Percentiles rank a stretch among this genome's conserved stretches.
These are phyloP conservation scores for Gallinago jamesoni DNA, from an alignment of 2,113 vertebrate genomes.

Conservation along the genomic window DNA sequence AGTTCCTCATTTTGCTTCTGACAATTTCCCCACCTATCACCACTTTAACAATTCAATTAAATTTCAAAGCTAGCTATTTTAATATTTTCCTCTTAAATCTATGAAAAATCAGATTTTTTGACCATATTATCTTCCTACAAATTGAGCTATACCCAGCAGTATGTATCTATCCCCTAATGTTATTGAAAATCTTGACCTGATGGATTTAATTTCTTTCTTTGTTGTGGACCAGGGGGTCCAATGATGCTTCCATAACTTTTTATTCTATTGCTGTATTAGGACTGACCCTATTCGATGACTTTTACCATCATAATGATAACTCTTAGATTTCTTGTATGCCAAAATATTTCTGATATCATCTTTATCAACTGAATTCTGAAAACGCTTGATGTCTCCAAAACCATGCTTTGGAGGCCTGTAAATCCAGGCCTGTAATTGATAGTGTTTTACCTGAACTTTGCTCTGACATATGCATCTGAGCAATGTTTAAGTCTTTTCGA, in stretches of 20 bases:
- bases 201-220: background rate
- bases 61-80: background rate
- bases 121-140: background rate
- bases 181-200: background rate
- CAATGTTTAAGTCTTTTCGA: background rate
- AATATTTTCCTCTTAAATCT: background rate
- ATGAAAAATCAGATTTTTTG: background rate
- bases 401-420: background rate
- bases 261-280: background rate
- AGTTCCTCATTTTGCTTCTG: background rate
- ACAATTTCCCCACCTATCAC: background rate
- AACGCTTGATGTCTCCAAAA: background rate
- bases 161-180: background rate
- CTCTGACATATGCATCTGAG: background rate
- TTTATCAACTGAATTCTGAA: background rate
- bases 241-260: background rate
- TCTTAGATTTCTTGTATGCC: background rate
- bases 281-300: background rate
- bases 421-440: background rate
- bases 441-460: background rate
- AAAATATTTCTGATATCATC: background rate
- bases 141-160: background rate
- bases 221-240: background rate
- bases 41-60: background rate
- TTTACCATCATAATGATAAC: background rate